These are phyloP conservation scores for Dicyrtomina minuta DNA, from an alignment of 2,888 invertebrate genomes.

Conservation along the genomic window DNA sequence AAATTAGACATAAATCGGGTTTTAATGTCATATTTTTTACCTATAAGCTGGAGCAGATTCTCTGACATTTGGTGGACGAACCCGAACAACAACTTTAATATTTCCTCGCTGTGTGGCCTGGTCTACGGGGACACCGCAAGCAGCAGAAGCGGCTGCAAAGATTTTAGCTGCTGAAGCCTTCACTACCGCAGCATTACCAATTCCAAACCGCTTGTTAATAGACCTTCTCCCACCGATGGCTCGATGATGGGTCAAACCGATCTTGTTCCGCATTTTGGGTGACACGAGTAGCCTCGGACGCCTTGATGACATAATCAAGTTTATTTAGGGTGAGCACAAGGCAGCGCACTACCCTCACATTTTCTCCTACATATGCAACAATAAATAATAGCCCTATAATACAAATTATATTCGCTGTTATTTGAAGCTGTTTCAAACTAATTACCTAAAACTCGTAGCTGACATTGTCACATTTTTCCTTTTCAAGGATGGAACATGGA, in stretches of 20 bases:
- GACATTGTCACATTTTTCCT: no score
- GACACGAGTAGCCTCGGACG: slow-evolving; percentile 29
- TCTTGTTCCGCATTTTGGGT: slow-evolving; percentile 27
- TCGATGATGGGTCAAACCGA: slow-evolving; percentile 14
- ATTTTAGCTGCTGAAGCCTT: slow-evolving; percentile 32
- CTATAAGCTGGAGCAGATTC: slow-evolving; percentile 60
- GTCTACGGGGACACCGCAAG: slow-evolving; percentile 32
- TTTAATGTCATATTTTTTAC: slow-evolving; percentile 38
- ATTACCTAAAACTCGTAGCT: no score
- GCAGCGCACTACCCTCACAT: no score
- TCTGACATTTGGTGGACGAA: slow-evolving; percentile 73
- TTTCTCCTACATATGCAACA: no score
- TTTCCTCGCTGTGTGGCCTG: slow-evolving; percentile 56
- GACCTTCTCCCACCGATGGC: slow-evolving; percentile 15
- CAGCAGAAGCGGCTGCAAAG: slow-evolving; percentile 29
- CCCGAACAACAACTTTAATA: slow-evolving; percentile 79
- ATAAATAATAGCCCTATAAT: no score
- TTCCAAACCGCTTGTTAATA: slow-evolving; percentile 19
- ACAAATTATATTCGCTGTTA: no score
- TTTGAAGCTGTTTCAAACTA: no score
- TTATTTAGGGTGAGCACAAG: not conserved
- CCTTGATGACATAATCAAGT: slow-evolving; percentile 25
- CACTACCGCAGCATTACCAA: slow-evolving; percentile 25
- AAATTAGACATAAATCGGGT: not conserved
- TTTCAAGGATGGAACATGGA: no score